phyloP scores from a whole-genome alignment of 1,140 invertebrate species.

The Galleria mellonella region DNA sequence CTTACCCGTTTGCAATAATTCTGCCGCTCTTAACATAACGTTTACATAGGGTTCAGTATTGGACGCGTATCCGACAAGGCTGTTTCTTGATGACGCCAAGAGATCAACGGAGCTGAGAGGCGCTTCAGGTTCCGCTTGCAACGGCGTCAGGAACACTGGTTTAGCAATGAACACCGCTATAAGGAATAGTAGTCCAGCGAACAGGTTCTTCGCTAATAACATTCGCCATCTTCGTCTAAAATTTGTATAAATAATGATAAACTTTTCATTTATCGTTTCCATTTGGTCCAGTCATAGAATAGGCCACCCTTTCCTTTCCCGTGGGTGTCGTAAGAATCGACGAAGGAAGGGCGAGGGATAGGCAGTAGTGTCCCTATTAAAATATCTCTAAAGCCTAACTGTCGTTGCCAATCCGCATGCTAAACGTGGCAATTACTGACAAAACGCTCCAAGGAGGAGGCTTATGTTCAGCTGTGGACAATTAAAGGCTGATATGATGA shows the following conservation, averaged over 20 bases:
- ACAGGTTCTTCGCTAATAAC: conserved; percentile 27
- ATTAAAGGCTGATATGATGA: no score
- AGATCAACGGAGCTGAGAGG: conserved; percentile 26
- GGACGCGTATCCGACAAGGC: conserved; percentile 46
- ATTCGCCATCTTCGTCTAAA: conserved; percentile 32
- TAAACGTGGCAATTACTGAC: no score
- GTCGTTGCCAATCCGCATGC: no score
- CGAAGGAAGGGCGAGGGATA: no score
- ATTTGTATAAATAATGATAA: neutral
- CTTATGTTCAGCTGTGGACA: no score
- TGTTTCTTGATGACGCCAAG: conserved; percentile 24
- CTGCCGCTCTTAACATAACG: conserved; percentile 33
- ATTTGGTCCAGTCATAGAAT: no score
- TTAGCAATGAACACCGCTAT: conserved; percentile 36
- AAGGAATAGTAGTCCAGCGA: conserved; percentile 31
- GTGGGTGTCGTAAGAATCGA: no score
- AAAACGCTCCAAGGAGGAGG: no score
- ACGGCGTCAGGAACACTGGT: conserved; percentile 49
- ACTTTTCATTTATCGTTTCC: no score
- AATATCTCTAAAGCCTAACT: no score
- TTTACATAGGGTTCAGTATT: conserved; percentile 21
- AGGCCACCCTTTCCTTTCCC: no score
- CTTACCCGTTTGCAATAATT: conserved; percentile 29
- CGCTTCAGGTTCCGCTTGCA: conserved; percentile 30
- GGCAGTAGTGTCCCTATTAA: no score